Evolutionary conservation across 1,140 invertebrate species (phyloP).

Genomic region (Linepithema humile): DNA sequence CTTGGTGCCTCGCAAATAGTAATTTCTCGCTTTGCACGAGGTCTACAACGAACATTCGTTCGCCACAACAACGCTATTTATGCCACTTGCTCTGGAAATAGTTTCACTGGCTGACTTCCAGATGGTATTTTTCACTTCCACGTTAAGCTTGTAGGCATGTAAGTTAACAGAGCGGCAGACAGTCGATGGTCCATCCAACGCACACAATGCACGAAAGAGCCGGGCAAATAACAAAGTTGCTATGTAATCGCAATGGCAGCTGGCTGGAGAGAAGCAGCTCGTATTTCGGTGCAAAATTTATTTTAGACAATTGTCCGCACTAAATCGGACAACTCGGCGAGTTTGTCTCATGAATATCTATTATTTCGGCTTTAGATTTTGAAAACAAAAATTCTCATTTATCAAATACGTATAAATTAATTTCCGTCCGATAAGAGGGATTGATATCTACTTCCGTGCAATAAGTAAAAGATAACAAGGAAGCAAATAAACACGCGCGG

Average conservation of each 20-base stretch:
- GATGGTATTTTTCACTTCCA: slow-evolving; percentile 67
- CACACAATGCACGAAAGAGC: neutral
- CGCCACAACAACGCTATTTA: slow-evolving; percentile 68
- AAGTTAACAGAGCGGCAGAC: slow-evolving; percentile 22
- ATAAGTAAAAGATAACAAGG: neutral
- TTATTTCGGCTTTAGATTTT: no score
- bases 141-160: slow-evolving; percentile 21
- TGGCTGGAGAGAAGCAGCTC: no score
- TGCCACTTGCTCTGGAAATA: slow-evolving; percentile 67
- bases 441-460: neutral
- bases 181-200: neutral
- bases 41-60: slow-evolving; percentile 29
- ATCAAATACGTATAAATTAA: neutral
- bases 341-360: neutral
- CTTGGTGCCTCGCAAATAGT: slow-evolving; percentile 1
- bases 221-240: neutral
- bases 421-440: neutral
- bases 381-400: neutral
- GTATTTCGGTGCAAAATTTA: neutral
- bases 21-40: slow-evolving; percentile 5
- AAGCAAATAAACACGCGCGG: neutral
- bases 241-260: neutral
- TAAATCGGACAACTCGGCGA: neutral
- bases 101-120: slow-evolving; percentile 66
- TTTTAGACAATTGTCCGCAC: no score